Conservation (phyloP, 1,140 invertebrate genomes). For the Drosophila pallidifrons region DNA sequence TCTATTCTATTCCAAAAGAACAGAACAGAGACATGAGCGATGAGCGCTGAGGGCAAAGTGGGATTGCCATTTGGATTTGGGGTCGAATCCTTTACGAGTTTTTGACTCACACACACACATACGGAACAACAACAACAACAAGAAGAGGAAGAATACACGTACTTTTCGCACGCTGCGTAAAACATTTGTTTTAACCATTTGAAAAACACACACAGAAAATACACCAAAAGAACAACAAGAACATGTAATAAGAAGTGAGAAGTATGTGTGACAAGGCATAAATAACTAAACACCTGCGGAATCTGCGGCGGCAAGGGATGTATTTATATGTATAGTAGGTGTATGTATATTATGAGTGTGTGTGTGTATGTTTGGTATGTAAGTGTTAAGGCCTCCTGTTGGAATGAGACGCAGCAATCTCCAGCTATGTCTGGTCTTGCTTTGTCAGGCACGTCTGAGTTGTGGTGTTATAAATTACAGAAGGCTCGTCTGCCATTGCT, state of each 20-base stretch:
- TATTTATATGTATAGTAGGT: not conserved
- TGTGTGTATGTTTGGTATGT: not conserved
- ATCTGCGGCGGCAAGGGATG: conserved; percentile 41
- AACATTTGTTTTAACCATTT: conserved; percentile 69
- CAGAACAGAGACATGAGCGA: conserved; percentile 42
- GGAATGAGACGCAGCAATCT: conserved; percentile 15
- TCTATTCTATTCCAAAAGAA: conserved; percentile 28
- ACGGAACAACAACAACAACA: not conserved
- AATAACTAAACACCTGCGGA: conserved; percentile 82
- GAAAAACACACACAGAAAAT: conserved; percentile 23
- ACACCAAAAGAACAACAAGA: conserved; percentile 38
- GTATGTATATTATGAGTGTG: too few relatives aligned
- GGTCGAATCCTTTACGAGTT: conserved; percentile 55
- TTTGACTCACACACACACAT: conserved; percentile 11
- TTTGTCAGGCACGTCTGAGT: conserved; percentile 70
- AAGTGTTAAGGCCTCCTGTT: not conserved
- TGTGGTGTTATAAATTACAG: conserved; percentile 75
- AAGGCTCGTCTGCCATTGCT: conserved; percentile 58
- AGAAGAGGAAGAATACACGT: not conserved
- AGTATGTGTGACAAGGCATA: conserved; percentile 77
- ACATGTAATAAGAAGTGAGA: conserved; percentile 45
- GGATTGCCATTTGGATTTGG: conserved; percentile 45
- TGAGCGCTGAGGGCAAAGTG: conserved; percentile 22
- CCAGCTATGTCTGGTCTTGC: conserved; percentile 16
- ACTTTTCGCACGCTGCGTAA: conserved; percentile 38